These are phyloP conservation scores for Saccostrea echinata DNA, from an alignment of 1,140 invertebrate genomes.

Conservation along the genomic window DNA sequence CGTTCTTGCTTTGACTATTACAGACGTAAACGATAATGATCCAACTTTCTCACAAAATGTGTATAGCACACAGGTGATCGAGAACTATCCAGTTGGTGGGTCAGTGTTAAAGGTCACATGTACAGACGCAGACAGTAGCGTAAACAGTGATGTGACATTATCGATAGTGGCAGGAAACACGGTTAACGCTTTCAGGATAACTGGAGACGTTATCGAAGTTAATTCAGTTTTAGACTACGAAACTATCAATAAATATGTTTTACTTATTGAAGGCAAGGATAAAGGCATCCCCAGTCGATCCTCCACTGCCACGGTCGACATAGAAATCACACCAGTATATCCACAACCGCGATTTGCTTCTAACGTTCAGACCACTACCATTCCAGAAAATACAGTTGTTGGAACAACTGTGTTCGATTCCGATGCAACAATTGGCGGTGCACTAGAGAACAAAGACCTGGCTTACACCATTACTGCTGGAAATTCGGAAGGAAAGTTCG, in stretches of 20 bases:
- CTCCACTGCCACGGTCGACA: constrained; percentile 44
- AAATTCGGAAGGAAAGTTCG: constrained; percentile 80
- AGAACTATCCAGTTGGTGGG: constrained; percentile 58
- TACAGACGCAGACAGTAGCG: constrained; percentile 64
- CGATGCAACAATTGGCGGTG: constrained; percentile 49
- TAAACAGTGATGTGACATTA: constrained; percentile 62
- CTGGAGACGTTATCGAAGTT: constrained; percentile 44
- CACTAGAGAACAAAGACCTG: constrained; percentile 85
- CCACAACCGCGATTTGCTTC: constrained; percentile 30
- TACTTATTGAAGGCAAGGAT: constrained; percentile 53
- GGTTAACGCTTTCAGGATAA: constrained; percentile 57
- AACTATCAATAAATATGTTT: constrained; percentile 50
- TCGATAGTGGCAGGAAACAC: constrained; percentile 55
- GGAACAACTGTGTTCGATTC: constrained; percentile 47
- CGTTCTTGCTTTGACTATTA: constrained; percentile 64
- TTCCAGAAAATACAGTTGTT: constrained; percentile 44
- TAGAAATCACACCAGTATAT: constrained; percentile 55
- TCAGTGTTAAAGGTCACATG: constrained; percentile 80
- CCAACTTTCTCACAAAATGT: constrained; percentile 53
- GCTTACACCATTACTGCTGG: constrained; percentile 90
- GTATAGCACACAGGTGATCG: constrained; percentile 60
- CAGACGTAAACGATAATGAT: constrained; percentile 67
- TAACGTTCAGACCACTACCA: background rate
- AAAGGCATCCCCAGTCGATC: constrained; percentile 43
- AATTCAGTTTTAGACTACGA: constrained; percentile 49